Evolutionary conservation across 2,113 vertebrate genomes (phyloP), one percentile per base, ranked within the genome.

Genomic region (Larimichthys polyactis): DNA sequence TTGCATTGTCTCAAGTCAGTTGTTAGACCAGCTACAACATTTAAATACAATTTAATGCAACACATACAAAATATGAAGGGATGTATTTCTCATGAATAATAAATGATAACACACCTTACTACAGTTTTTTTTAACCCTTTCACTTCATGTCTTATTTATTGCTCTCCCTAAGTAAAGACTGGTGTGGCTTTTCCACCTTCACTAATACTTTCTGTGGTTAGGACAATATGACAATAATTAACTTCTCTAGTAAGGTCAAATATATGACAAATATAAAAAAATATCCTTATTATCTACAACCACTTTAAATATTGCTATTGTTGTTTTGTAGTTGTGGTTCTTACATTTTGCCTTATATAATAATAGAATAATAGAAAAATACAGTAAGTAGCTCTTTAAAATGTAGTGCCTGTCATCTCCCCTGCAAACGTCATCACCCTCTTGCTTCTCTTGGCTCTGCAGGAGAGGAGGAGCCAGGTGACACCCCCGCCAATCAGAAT

Each of bases 401-500:
- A 89, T 19, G 0, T 9, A 22, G 86, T 84, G 66, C n/a, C 59
- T 3, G 48, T 94, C 87, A 92, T 87, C 78, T 94, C 86, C 51
- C 80, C 62, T 7, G 4, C 16, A 52, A 3, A 2, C 1, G 4
- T 7, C 58, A 15, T 87, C 46, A 2, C 68, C 71, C 44, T 90
- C 51, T 76, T 89, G 59, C 46, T 71, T 22, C 17, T 88, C 64
- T 76, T 91, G 65, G 29, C 48, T 90, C 27, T 93, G 90, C 88
- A 94, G 76, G 22, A 60, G 51, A 95, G 66, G 82, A 93, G 2
- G 22, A 88, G 5, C 64, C 95, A 91, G 17, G 95, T 66, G 4
- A 93, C 17, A 0, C 32, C 71, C 19, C 87, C 93, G n/a, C 97
- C 96, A 5, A 90, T 49, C 66, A 94, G 36, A 51, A 97, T 27